Evolutionary conservation across 23 tunicate genomes (phyloP), one percentile per base, ranked within the genome.

Genomic region (Trididemnum miniatum): DNA sequence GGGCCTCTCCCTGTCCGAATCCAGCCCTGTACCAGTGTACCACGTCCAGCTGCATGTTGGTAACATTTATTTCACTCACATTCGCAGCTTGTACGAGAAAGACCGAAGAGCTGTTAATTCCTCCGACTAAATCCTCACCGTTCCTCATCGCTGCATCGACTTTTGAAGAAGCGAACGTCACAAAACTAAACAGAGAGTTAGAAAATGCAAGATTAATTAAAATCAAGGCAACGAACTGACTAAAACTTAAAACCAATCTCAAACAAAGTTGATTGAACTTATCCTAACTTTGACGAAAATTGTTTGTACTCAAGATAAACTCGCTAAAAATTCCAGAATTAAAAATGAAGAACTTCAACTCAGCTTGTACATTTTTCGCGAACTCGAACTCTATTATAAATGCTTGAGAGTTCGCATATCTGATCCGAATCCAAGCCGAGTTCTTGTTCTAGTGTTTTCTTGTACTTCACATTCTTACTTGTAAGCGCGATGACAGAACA

Each of bases 51-150:
- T n/a, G n/a, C n/a, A n/a, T n/a, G n/a, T n/a, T n/a, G n/a, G n/a
- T n/a, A n/a, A n/a, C n/a, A n/a, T n/a, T n/a, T n/a, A n/a, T n/a
- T n/a, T n/a, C n/a, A n/a, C 67, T 80, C 35, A 93, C 98, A 37
- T 79, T 80, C 9, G 98, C 98, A 80, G 89, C 92, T 1, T 92
- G 80, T 12, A 93, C 98, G n/a, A 86, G 80, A 80, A 89, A 85
- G n/a, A 93, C 89, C 33, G 98, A 77, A 35, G 79, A 82, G 35
- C 35, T 33, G 60, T 93, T 93, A 54, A 93, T 59, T 24, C 92
- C 93, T 27, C 93, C 93, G 12, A 93, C 89, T 30, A 93, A 57
- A 80, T 93, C 98, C 62, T 31, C 40, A 20, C 93, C 98, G 29
- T 69, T 44, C 44, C 38, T 64, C 78, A 80, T 84, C 25, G 83